These are phyloP conservation scores for Clepsis dumicolana DNA, from an alignment of 2,888 invertebrate genomes.

Conservation along the genomic window DNA sequence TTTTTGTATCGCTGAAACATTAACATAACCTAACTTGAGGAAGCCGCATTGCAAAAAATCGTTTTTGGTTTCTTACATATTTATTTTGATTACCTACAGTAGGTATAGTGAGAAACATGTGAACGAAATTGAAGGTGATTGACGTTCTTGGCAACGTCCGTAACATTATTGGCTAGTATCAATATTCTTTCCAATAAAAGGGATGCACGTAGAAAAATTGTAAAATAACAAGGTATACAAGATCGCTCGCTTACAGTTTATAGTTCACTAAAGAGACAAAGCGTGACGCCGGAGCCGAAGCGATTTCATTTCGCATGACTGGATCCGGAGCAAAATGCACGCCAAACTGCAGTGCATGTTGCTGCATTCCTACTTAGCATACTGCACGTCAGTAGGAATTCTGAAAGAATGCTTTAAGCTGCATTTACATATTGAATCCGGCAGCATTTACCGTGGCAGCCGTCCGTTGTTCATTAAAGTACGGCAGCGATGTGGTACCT, in stretches of 20 bases:
- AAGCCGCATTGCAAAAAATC: too few relatives aligned
- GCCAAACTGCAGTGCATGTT: conserved; percentile 6
- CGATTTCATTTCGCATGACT: conserved; percentile 12
- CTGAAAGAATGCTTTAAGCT: not conserved
- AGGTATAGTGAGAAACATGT: not conserved
- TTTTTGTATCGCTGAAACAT: not conserved
- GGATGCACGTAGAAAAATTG: not conserved
- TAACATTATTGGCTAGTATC: not conserved
- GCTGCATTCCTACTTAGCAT: conserved; percentile 19
- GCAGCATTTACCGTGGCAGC: not conserved
- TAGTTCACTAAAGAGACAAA: conserved; percentile 4
- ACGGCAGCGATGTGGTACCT: not conserved
- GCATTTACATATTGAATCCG: not conserved
- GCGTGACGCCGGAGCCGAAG: not conserved
- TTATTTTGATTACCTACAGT: not conserved
- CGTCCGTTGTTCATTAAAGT: not conserved
- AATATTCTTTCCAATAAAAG: conserved; percentile 6
- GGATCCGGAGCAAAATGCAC: conserved; percentile 1
- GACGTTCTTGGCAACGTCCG: not conserved
- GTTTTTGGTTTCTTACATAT: not conserved
- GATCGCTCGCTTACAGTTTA: not conserved
- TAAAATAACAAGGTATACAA: not conserved
- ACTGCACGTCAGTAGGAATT: conserved; percentile 3
- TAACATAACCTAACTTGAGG: not conserved
- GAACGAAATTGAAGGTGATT: not conserved